These are phyloP conservation scores for Hyphantria cunea DNA, from an alignment of 1,140 invertebrate species.

Conservation along the genomic window DNA sequence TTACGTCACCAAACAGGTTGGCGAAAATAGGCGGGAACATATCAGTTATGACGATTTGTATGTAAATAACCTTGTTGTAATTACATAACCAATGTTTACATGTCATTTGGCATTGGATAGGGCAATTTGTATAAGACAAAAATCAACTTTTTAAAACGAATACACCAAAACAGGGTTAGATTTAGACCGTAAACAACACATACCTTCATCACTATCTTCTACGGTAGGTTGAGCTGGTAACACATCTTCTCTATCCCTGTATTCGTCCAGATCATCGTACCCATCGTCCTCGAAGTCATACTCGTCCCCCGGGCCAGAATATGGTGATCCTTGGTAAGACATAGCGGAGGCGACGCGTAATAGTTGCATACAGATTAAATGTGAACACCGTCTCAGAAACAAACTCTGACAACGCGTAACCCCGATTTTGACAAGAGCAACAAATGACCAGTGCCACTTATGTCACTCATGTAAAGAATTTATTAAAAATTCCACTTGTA, in stretches of 20 bases:
- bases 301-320: conserved; percentile 76
- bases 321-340: conserved; percentile 81
- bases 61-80: conserved; percentile 47
- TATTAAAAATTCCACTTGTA: conserved; percentile 40
- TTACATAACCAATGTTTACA: conserved; percentile 67
- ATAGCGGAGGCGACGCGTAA: conserved; percentile 77
- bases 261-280: conserved; percentile 77
- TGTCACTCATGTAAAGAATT: conserved; percentile 71
- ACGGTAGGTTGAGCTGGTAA: conserved; percentile 56
- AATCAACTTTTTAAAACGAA: conserved; percentile 42
- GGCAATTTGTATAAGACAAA: conserved; percentile 29
- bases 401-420: conserved; percentile 51
- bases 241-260: conserved; percentile 68
- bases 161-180: conserved; percentile 59
- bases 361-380: conserved; percentile 80
- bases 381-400: conserved; percentile 62
- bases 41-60: conserved; percentile 29
- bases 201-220: conserved; percentile 78
- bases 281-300: conserved; percentile 79
- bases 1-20: conserved; percentile 59
- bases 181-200: conserved; percentile 65
- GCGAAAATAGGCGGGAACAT: conserved; percentile 60
- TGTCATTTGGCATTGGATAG: conserved; percentile 23
- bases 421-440: conserved; percentile 45
- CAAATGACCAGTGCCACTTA: conserved; percentile 52